Evolutionary conservation across 2,888 invertebrate species (phyloP).

Genomic region (Tanaodytes sp.): DNA sequence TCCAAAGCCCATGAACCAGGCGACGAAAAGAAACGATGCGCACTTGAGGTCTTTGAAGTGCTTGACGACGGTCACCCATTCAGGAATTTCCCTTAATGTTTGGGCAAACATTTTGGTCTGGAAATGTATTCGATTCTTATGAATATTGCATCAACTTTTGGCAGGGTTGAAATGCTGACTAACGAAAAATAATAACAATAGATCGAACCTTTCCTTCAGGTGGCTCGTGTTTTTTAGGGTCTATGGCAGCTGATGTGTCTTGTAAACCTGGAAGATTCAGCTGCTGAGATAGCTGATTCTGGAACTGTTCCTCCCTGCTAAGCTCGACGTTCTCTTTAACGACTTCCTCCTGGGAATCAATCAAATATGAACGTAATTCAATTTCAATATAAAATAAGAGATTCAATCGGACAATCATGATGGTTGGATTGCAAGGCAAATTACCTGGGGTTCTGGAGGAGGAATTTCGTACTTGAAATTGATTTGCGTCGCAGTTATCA

Average conservation of each 20-base stretch:
- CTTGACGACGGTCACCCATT: conserved; percentile 93
- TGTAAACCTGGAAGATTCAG: conserved; percentile 85
- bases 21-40: conserved; percentile 93
- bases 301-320: conserved; percentile 84
- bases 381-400: not conserved
- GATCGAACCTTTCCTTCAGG: conserved; percentile 74
- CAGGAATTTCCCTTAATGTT: conserved; percentile 90
- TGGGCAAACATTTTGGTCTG: conserved; percentile 94
- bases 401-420: no score
- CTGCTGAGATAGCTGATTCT: conserved; percentile 88
- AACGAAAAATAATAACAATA: no score
- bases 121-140: no score
- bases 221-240: conserved; percentile 67
- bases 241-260: conserved; percentile 76
- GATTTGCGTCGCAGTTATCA: no score
- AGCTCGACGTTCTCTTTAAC: conserved; percentile 72
- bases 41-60: conserved; percentile 93
- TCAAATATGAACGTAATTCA: not conserved
- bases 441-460: conserved; percentile 60
- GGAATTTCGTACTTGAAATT: no score
- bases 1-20: conserved; percentile 99
- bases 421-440: no score
- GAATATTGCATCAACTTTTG: no score
- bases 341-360: conserved; percentile 66
- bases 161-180: no score